phyloP scores from a whole-genome alignment of 2,113 vertebrate genomes.

The Oncorhynchus keta region DNA sequence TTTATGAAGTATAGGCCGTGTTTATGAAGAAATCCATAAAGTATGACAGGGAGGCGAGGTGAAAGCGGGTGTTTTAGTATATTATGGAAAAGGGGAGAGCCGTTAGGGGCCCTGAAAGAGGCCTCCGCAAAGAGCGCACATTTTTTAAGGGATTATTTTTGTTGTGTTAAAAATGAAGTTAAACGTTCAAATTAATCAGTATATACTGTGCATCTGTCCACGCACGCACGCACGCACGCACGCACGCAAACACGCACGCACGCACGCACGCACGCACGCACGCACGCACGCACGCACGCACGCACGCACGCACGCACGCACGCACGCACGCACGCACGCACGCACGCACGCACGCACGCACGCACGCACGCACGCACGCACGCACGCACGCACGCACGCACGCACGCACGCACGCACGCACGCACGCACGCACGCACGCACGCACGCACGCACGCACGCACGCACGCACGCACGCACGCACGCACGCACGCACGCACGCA shows the following conservation, averaged over 20 bases:
- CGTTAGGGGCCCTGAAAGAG: constrained; percentile 87
- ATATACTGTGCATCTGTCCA: constrained; percentile 72
- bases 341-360: constrained; percentile 48
- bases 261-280: not conserved
- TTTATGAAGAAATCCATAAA: constrained; percentile 99
- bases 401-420: constrained; percentile 9
- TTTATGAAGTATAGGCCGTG: constrained; percentile 99
- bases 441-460: not conserved
- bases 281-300: constrained; percentile 60
- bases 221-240: constrained; percentile 68
- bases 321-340: constrained; percentile 40
- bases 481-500: constrained; percentile 70
- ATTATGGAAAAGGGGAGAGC: constrained; percentile 87
- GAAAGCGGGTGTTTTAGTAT: constrained; percentile 95
- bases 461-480: constrained; percentile 69
- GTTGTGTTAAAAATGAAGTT: constrained; percentile 91
- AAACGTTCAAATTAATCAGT: constrained; percentile 95
- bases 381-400: constrained; percentile 59
- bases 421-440: constrained; percentile 59
- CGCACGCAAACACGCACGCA: constrained; percentile 62
- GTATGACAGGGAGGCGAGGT: constrained; percentile 92
- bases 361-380: constrained; percentile 10
- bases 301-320: constrained; percentile 5
- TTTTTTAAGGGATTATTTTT: constrained; percentile 96
- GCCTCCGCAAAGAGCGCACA: constrained; percentile 88